Evolutionary conservation across 2,797 vertebrate species (phyloP).

Genomic region (Lepus oiostolus): DNA sequence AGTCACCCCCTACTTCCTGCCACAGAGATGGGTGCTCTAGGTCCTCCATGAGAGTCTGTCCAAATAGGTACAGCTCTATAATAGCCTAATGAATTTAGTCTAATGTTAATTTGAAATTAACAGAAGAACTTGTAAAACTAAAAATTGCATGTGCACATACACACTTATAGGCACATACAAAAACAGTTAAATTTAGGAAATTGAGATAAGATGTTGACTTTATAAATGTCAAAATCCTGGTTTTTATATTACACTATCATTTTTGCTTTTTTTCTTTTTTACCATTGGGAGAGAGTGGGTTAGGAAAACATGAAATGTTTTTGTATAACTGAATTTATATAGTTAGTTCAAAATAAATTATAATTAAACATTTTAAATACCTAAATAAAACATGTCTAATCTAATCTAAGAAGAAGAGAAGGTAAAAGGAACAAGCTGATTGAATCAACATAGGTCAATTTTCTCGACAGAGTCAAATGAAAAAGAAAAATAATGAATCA

Average conservation of each 20-base stretch:
- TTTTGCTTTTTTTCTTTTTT: not conserved
- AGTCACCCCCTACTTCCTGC: too few relatives aligned
- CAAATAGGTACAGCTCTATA: not conserved
- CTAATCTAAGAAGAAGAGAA: not conserved
- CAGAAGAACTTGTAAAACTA: not conserved
- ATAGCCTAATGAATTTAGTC: not conserved
- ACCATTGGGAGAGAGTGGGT: not conserved
- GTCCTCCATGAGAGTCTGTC: too few relatives aligned
- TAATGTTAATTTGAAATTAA: not conserved
- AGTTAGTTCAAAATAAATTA: conserved; percentile 32
- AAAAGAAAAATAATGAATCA: conserved; percentile 26
- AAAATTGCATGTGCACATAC: not conserved
- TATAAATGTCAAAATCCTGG: not conserved
- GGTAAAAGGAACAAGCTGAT: not conserved
- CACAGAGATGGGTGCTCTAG: too few relatives aligned
- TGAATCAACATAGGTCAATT: conserved; percentile 32
- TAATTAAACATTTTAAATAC: not conserved
- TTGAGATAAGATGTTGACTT: not conserved
- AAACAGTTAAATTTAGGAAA: not conserved
- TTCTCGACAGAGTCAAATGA: not conserved
- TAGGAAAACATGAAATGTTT: not conserved
- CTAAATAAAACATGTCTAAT: not conserved
- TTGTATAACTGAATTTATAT: not conserved
- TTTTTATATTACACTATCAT: not conserved
- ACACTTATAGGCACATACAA: not conserved